phyloP scores from a whole-genome alignment of 64 coral and sea anemone species.

The Orbicella faveolata region DNA sequence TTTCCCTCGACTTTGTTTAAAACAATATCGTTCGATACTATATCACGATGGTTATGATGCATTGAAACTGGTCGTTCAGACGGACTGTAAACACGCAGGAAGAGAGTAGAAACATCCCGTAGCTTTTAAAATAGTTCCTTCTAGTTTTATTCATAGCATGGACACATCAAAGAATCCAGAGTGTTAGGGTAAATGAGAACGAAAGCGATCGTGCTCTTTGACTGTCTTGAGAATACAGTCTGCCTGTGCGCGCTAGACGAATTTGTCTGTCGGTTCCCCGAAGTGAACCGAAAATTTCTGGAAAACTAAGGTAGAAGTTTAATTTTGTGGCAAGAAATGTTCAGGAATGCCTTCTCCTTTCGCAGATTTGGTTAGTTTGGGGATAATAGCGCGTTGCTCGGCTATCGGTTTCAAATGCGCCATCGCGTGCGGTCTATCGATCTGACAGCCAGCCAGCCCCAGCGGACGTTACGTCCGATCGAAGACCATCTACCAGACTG shows the following conservation, averaged over 20 bases:
- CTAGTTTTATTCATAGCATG: too few species aligned
- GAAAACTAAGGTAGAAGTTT: neutral
- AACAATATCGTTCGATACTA: constrained; percentile 4
- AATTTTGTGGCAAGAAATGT: neutral
- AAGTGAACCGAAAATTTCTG: neutral
- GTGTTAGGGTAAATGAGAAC: too few species aligned
- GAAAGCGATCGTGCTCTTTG: too few species aligned
- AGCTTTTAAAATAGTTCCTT: too few species aligned
- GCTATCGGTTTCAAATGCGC: neutral
- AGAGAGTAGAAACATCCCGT: too few species aligned
- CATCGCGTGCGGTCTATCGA: constrained; percentile 28
- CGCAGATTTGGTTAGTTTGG: neutral
- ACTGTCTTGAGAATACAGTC: too few species aligned
- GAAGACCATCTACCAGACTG: neutral
- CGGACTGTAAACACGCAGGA: too few species aligned
- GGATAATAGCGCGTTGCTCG: neutral
- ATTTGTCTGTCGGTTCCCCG: neutral
- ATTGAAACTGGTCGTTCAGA: neutral
- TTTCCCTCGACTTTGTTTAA: neutral
- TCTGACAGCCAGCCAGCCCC: constrained; percentile 9
- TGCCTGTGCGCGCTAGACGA: too few species aligned
- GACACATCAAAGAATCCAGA: too few species aligned
- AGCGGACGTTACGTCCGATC: neutral
- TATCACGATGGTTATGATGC: neutral
- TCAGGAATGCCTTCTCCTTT: neutral